Base-by-base conservation (phyloP, 2,797 vertebrate species). In the Rhynchonycteris naso region DNA sequence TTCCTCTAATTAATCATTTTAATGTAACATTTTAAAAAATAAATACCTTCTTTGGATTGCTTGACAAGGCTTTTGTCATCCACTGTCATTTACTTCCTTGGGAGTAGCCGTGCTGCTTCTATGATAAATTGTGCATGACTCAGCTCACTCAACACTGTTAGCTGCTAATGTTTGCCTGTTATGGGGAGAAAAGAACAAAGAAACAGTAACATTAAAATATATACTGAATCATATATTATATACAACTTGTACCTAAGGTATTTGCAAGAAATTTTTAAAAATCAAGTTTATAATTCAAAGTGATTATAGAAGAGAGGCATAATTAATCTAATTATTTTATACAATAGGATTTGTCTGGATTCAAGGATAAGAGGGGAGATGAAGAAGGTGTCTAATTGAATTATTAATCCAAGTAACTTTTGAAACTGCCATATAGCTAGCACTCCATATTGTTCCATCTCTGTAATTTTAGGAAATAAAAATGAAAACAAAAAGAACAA, bases 201-300 rank as follows among this genome's bases (percentile, higher is more conserved):
- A 81, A 96, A 97, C 80, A 14, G 1, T 0, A 0, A 79, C 68
- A 61, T 75, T 76, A 95, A 97, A 90, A 50, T 0, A 26, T 33
- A 14, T 68, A 92, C 9, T 58, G 66, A 88, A 58, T 97, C 7
- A 50, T 66, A 59, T 91, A 89, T 89, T 2, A 68, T 69, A 68
- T 90, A 91, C 84, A 28, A 66, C 22, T 90, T 52, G 95, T 86
- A 88, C 69, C n/a, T 90, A 76, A 90, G 35, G 88, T 61, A 43
- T 82, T 97, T 97, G 95, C 50, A 96, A 80, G 63, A 89, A 54
- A 86, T 95, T 43, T 43, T 43, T n/a, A n/a, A 16, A 33, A 94
- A 59, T 78, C n/a, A 93, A 95, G 26, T 90, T 71, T 43, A 43
- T 97, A 92, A 96, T 89, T 91, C 47, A 69, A 86, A 91, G 15